Base-by-base conservation (phyloP, 2,113 vertebrate genomes). In the Dinomys branickii region DNA sequence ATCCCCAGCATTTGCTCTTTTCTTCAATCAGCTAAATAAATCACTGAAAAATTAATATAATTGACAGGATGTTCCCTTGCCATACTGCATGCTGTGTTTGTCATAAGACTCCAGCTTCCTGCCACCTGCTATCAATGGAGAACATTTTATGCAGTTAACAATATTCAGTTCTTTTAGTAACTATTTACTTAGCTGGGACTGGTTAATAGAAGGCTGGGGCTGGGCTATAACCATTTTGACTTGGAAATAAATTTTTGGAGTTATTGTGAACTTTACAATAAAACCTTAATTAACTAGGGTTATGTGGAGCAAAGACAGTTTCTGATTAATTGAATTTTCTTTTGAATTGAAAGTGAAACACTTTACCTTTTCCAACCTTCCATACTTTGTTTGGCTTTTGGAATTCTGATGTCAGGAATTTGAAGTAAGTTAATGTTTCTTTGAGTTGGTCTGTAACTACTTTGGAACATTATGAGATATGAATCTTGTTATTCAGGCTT, bases 281-380 rank as follows among this genome's bases (percentile, higher is more conserved):
- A 71, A 90, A 85, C 63, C 58, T 97, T 61, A 84, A 24, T 95
- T 90, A 88, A 77, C 54, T 38, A 52, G 84, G 41, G 90, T 96
- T 94, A 44, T 47, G 65, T 78, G 47, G 85, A 84, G 75, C 96
- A 96, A 88, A 56, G 26, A 35, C 58, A 41, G 41, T 63, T 96
- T 94, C 88, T 90, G 88, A 52, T 88, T 71, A 85, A 81, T 56
- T 59, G 61, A 88, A 69, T 94, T 97, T 97, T 77, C n/a, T 88
- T 75, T 93, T 61, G 26, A 93, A 11, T 92, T 67, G 77, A 73
- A 83, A 30, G 19, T 90, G 90, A 95, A 90, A 84, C 8, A 82
- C 11, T 92, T 80, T 58, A 50, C 10, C 28, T 38, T 96, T 94
- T n/a, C 50, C 71, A 90, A 9, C 12, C 4, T 0, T 85, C 77